Evolutionary conservation across 2,113 vertebrate species (phyloP).

Genomic region (Salvelinus fontinalis): DNA sequence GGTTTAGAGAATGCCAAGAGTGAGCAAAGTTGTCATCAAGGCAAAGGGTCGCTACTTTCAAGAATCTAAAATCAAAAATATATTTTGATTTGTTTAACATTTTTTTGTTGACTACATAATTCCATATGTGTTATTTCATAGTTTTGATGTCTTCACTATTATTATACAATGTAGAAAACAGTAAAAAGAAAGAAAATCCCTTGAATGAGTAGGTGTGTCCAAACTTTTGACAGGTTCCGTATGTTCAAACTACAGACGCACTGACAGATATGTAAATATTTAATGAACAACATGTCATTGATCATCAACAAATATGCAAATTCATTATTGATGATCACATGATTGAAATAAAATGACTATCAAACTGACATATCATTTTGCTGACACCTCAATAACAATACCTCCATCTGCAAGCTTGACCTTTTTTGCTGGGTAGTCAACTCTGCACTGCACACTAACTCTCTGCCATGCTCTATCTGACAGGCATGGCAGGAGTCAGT

Average conservation of each 20-base stretch:
- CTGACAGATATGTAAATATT: not conserved
- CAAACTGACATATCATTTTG: conserved; percentile 36
- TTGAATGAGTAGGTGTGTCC: too few relatives aligned
- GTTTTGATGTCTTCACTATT: too few relatives aligned
- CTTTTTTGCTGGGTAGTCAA: conserved; percentile 35
- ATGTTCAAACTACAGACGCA: not conserved
- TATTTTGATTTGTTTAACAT: too few relatives aligned
- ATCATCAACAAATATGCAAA: conserved; percentile 17
- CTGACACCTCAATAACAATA: not conserved
- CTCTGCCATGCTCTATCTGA: conserved; percentile 32
- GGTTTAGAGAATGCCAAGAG: too few relatives aligned
- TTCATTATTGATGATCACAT: conserved; percentile 37
- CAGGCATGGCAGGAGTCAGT: not conserved
- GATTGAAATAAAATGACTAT: conserved; percentile 36
- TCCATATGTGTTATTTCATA: too few relatives aligned
- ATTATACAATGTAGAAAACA: too few relatives aligned
- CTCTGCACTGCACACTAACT: conserved; percentile 27
- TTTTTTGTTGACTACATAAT: too few relatives aligned
- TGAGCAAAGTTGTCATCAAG: too few relatives aligned
- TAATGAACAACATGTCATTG: conserved; percentile 2
- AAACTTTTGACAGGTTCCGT: too few relatives aligned
- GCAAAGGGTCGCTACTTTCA: too few relatives aligned
- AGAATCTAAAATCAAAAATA: too few relatives aligned
- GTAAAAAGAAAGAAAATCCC: too few relatives aligned
- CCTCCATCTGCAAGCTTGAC: conserved; percentile 21